These are phyloP conservation scores for Brachymystax lenok DNA, from an alignment of 2,797 vertebrate species.

Conservation along the genomic window DNA sequence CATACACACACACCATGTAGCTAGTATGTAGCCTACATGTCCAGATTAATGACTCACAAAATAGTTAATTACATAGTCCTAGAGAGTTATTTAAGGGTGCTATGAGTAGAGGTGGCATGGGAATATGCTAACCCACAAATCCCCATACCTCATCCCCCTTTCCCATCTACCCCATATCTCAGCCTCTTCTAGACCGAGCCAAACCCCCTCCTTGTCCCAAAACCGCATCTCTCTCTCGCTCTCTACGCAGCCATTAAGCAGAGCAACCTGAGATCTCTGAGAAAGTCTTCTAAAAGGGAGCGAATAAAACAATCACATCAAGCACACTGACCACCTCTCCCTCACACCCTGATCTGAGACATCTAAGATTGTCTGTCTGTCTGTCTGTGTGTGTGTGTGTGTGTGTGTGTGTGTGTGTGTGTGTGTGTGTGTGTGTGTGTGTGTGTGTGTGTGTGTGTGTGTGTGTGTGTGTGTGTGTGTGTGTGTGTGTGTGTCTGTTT, in stretches of 20 bases:
- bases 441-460: too few species aligned
- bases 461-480: too few species aligned
- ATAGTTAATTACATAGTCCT: slow-evolving; percentile 28
- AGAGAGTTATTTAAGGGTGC: slow-evolving; percentile 20
- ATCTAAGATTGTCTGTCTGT: neutral
- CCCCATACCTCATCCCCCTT: slow-evolving; percentile 22
- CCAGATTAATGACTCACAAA: slow-evolving; percentile 23
- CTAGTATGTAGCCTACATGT: neutral
- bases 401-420: too few species aligned
- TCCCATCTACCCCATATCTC: slow-evolving; percentile 16
- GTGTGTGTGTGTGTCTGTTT: too few species aligned
- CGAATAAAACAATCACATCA: slow-evolving; percentile 58
- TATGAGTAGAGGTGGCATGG: slow-evolving; percentile 22
- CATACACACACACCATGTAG: slow-evolving; percentile 5
- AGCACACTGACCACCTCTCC: slow-evolving; percentile 57
- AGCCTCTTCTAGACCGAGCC: slow-evolving; percentile 15
- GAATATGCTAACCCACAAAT: slow-evolving; percentile 37
- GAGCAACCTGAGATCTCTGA: slow-evolving; percentile 69
- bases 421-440: too few species aligned
- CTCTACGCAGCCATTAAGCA: slow-evolving; percentile 32
- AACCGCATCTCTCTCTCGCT: slow-evolving; percentile 52
- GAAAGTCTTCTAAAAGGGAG: slow-evolving; percentile 66
- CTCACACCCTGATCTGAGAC: slow-evolving; percentile 14
- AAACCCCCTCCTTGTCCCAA: slow-evolving; percentile 17
- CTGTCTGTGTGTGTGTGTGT: neutral